Evolutionary conservation across 2,113 vertebrate genomes (phyloP).

Genomic region (Platysternon megacephalum): DNA sequence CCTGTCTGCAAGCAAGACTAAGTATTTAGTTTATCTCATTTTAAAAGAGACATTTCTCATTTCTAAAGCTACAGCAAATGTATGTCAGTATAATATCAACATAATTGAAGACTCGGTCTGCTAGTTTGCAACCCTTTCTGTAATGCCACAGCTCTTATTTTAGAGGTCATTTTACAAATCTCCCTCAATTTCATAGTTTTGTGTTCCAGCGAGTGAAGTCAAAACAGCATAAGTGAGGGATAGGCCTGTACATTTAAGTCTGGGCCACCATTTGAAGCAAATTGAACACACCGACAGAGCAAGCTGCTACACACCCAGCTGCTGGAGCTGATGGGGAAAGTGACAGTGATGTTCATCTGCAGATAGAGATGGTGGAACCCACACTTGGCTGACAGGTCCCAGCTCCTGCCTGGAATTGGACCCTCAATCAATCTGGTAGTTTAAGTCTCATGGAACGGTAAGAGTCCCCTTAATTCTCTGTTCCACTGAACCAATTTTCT

Average conservation of each 20-base stretch:
- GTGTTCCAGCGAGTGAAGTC: neutral
- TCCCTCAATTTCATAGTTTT: fast-evolving
- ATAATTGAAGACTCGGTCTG: slow-evolving; percentile 46
- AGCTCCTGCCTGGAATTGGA: neutral
- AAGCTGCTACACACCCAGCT: neutral
- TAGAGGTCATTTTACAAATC: neutral
- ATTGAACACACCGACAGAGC: neutral
- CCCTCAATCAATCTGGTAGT: neutral
- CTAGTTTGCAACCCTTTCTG: slow-evolving; percentile 23
- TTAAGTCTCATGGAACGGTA: neutral
- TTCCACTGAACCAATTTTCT: neutral
- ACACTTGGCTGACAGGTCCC: neutral
- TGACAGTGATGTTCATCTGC: neutral
- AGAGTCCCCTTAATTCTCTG: neutral
- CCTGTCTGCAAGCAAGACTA: slow-evolving; percentile 25
- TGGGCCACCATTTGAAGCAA: neutral
- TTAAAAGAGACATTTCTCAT: slow-evolving; percentile 9
- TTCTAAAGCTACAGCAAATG: slow-evolving; percentile 19
- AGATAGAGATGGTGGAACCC: neutral
- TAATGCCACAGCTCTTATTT: slow-evolving; percentile 31
- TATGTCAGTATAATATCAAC: slow-evolving; percentile 46
- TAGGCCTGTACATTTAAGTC: neutral
- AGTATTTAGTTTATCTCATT: slow-evolving; percentile 18
- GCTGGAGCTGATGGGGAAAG: neutral
- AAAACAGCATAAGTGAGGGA: neutral